Evolutionary conservation across 1,140 invertebrate species (phyloP), one percentile per base, ranked within the genome.

Genomic region (Cataglyphis hispanica): DNA sequence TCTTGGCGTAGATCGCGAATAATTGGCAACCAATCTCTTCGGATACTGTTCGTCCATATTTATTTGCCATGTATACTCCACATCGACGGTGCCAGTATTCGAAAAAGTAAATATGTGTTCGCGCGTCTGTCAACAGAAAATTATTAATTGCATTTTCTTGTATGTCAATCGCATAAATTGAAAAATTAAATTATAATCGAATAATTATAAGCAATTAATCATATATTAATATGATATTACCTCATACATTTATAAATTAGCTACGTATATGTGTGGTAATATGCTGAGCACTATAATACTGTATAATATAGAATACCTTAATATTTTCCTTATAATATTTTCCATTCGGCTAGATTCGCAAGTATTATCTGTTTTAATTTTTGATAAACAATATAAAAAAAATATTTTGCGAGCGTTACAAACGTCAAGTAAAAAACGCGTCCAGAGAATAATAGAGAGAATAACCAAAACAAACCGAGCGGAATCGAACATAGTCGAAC

Each of bases 11-110:
- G 13, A 22, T 27, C 8, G 80, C 6, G 34, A 69, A 56, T 80
- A 53, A 80, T 87, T 64, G 8, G 58, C 58, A 11, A 56, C 22
- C 2, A 37, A 16, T 37, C 64, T 70, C 31, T 40, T 85, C 1
- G 92, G 92, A 74, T 91, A 92, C 31, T 90, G 86, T 2, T 91
- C 91, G 46, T 93, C 91, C 89, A 92, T 92, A 10, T 74, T 87
- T 40, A 94, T 84, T 40, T 89, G 86, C 93, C 93, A 93, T 1
- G 31, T 16, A 58, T 89, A 93, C 6, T 86, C n/a, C 1, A 91
- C 53, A 37, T 92, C 87, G 1, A 94, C 89, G 0, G 11, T 46
- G 1, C 92, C 90, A 13, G 84, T 80, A 87, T 94, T 94, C 43
- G 84, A 70, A 10, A 94, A 1, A 0, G 10, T 60, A 19, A 93